phyloP scores from a whole-genome alignment of 2,888 invertebrate genomes.

The Zelleria hepariella region DNA sequence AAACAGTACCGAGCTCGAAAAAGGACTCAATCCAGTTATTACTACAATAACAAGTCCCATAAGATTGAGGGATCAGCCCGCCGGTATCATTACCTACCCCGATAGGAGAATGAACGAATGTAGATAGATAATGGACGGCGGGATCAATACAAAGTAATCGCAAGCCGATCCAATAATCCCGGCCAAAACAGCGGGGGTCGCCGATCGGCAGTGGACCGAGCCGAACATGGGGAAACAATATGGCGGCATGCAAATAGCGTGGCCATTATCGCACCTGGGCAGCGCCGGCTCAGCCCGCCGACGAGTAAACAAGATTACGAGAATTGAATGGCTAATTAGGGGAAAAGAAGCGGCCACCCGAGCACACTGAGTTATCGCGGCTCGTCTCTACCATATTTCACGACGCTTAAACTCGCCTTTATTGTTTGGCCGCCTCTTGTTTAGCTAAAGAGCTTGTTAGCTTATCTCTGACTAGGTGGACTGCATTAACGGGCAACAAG shows the following conservation, averaged over 20 bases:
- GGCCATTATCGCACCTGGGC: slow-evolving; percentile 72
- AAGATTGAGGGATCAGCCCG: slow-evolving; percentile 43
- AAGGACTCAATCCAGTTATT: slow-evolving; percentile 19
- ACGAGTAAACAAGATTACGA: slow-evolving; percentile 71
- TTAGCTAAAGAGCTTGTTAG: slow-evolving; percentile 64
- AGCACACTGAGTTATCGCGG: slow-evolving; percentile 56
- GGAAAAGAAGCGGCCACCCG: slow-evolving; percentile 61
- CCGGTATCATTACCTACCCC: slow-evolving; percentile 49
- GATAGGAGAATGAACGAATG: slow-evolving; percentile 67
- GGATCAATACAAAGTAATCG: slow-evolving; percentile 72
- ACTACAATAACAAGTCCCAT: slow-evolving; percentile 30
- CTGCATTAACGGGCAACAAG: slow-evolving; percentile 58
- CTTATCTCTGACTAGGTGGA: slow-evolving; percentile 63
- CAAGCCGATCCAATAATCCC: slow-evolving; percentile 69
- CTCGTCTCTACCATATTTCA: slow-evolving; percentile 66
- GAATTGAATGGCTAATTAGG: slow-evolving; percentile 72
- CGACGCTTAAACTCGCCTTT: slow-evolving; percentile 61
- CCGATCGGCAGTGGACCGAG: slow-evolving; percentile 43
- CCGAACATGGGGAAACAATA: slow-evolving; percentile 68
- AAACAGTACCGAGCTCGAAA: neutral
- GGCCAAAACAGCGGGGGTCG: slow-evolving; percentile 65
- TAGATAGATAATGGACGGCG: slow-evolving; percentile 63
- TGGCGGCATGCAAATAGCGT: slow-evolving; percentile 72
- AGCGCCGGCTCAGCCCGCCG: slow-evolving; percentile 50
- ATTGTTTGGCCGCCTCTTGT: slow-evolving; percentile 63